Conservation (phyloP, 2,113 vertebrate species). For the Thomomys bottae region DNA sequence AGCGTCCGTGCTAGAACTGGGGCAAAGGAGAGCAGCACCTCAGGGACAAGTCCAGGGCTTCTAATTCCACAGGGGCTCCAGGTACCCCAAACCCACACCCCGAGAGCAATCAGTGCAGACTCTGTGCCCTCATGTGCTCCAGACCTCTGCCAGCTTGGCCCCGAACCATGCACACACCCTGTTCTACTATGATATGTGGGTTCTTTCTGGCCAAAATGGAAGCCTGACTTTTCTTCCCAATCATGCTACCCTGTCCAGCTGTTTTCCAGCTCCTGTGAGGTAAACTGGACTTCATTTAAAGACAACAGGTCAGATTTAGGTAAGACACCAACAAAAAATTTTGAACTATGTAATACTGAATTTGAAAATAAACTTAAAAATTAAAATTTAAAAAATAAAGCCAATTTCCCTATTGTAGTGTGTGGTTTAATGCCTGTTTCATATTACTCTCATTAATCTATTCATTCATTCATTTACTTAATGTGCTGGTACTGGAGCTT, state of each 20-base stretch:
- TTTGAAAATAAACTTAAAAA: too few species aligned
- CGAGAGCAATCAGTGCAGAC: neutral
- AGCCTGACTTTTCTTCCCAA: constrained; percentile 21
- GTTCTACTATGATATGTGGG: neutral
- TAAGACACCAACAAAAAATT: constrained; percentile 42
- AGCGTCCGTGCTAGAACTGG: accelerated
- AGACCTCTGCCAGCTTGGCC: constrained; percentile 19
- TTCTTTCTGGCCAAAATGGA: constrained; percentile 33
- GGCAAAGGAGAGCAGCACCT: accelerated
- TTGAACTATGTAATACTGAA: neutral
- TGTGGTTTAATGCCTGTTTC: neutral
- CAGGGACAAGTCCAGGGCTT: neutral
- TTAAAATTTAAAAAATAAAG: neutral
- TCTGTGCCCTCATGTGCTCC: neutral
- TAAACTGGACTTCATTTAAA: neutral
- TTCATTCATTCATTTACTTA: too few species aligned
- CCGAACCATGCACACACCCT: neutral
- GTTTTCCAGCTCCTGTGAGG: neutral
- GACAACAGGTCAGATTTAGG: constrained; percentile 18
- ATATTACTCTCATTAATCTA: neutral
- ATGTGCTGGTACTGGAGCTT: too few species aligned
- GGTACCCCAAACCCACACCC: neutral
- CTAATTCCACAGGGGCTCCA: neutral
- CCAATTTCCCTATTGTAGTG: neutral
- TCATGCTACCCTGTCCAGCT: neutral